Evolutionary conservation across 2,888 invertebrate genomes (phyloP).

Genomic region (Aspidiotus rigidus): DNA sequence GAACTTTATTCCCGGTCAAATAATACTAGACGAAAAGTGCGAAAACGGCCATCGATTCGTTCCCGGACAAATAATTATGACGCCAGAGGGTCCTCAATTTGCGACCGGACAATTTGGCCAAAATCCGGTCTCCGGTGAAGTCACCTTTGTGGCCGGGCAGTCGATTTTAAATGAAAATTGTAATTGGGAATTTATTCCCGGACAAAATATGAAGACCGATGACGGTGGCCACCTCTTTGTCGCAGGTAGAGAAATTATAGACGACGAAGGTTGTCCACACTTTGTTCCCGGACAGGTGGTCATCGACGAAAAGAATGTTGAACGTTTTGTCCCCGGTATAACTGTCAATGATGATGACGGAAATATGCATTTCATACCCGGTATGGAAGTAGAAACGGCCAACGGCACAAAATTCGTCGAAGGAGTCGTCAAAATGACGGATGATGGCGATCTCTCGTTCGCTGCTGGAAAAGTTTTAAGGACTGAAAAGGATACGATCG

Average conservation of each 20-base stretch:
- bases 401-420: slow-evolving; percentile 57
- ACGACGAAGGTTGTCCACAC: slow-evolving; percentile 51
- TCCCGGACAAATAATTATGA: slow-evolving; percentile 56
- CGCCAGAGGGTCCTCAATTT: slow-evolving; percentile 55
- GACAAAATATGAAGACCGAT: slow-evolving; percentile 60
- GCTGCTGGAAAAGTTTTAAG: slow-evolving; percentile 51
- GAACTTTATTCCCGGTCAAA: slow-evolving; percentile 57
- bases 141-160: slow-evolving; percentile 65
- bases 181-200: slow-evolving; percentile 57
- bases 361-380: slow-evolving; percentile 57
- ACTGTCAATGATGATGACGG: slow-evolving; percentile 49
- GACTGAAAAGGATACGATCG: slow-evolving; percentile 34
- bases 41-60: slow-evolving; percentile 48
- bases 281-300: slow-evolving; percentile 69
- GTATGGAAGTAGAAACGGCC: slow-evolving; percentile 54
- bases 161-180: slow-evolving; percentile 58
- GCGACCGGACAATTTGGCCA: slow-evolving; percentile 52
- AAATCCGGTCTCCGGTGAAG: slow-evolving; percentile 43
- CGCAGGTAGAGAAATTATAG: slow-evolving; percentile 57
- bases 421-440: slow-evolving; percentile 55
- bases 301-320: slow-evolving; percentile 58
- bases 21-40: slow-evolving; percentile 45
- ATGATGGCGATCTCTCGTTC: slow-evolving; percentile 51
- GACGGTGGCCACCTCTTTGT: slow-evolving; percentile 63
- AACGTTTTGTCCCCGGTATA: slow-evolving; percentile 57